Evolutionary conservation across 2,113 vertebrate genomes (phyloP), one percentile per base, ranked within the genome.

Genomic region (Dipodomys ordii): DNA sequence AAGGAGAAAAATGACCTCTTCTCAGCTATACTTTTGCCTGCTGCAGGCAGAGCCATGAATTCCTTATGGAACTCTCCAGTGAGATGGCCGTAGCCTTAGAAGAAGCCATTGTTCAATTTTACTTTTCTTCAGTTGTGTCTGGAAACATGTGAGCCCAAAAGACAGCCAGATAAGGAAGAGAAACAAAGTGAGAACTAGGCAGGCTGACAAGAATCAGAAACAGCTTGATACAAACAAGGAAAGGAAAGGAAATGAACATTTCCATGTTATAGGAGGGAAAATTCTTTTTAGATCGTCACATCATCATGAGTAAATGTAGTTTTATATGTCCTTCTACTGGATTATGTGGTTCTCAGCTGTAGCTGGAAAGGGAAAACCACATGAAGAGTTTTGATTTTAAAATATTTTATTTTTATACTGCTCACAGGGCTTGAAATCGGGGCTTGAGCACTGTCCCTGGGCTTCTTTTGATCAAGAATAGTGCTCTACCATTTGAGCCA

Each of bases 211-310:
- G 77, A 88, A 76, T 88, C 71, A 67, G 32, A 83, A 93, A 77
- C 10, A 67, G 32, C 6, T 85, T 4, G 22, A 76, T 49, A 35
- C 39, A 39, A 80, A 25, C n/a, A 90, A 92, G 13, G 83, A 49
- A 72, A 64, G 35, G 32, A 88, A 96, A 91, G 44, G n/a, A 92
- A 83, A 53, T 78, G 60, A 16, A 11, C 46, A 57, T 72, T 92
- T 78, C 28, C 68, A 60, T 86, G 80, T 49, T 74, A 53, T 10
- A 3, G 27, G 85, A 78, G 46, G 35, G 44, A 80, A 27, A 13
- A 83, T 39, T 27, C 68, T 87, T 85, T 77, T 79, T 39, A 92
- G 30, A 11, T 90, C 62, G 9, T 69, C 80, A 88, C 74, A 79
- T 85, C 19, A 84, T 44, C 64, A 57, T 32, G 6, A 92, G 72